phyloP scores from a whole-genome alignment of 1,140 invertebrate genomes.

The Steinernema khuongi region DNA sequence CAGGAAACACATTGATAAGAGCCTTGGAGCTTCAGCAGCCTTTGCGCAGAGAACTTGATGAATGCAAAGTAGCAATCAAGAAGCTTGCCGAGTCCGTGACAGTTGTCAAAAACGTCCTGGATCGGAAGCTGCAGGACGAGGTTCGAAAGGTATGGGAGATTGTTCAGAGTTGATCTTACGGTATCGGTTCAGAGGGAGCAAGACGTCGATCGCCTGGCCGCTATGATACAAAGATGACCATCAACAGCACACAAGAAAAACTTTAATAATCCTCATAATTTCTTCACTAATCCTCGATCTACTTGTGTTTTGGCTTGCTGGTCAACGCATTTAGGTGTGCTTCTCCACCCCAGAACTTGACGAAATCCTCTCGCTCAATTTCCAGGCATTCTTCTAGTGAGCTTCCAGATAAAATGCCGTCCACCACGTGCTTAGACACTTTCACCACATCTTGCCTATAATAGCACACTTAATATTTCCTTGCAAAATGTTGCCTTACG shows the following conservation, averaged over 20 bases:
- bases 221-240: slow-evolving; percentile 24
- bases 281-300: not conserved
- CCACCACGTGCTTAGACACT: not conserved
- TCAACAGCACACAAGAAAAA: not conserved
- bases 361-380: not conserved
- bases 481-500: not conserved
- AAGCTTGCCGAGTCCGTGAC: slow-evolving; percentile 56
- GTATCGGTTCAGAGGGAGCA: slow-evolving; percentile 42
- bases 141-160: slow-evolving; percentile 40
- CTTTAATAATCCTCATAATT: not conserved
- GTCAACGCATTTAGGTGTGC: not conserved
- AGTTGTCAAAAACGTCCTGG: slow-evolving; percentile 56
- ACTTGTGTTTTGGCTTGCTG: not conserved
- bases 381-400: not conserved
- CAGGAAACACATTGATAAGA: slow-evolving; percentile 21
- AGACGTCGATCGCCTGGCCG: slow-evolving; percentile 40
- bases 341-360: not conserved
- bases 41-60: slow-evolving; percentile 47
- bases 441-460: not conserved
- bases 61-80: slow-evolving; percentile 57
- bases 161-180: slow-evolving; percentile 13
- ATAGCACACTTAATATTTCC: not conserved
- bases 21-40: slow-evolving; percentile 24
- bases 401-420: not conserved
- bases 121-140: slow-evolving; percentile 52